These are phyloP conservation scores for Drosophila kanapiae DNA, from an alignment of 1,140 invertebrate species.

Conservation along the genomic window DNA sequence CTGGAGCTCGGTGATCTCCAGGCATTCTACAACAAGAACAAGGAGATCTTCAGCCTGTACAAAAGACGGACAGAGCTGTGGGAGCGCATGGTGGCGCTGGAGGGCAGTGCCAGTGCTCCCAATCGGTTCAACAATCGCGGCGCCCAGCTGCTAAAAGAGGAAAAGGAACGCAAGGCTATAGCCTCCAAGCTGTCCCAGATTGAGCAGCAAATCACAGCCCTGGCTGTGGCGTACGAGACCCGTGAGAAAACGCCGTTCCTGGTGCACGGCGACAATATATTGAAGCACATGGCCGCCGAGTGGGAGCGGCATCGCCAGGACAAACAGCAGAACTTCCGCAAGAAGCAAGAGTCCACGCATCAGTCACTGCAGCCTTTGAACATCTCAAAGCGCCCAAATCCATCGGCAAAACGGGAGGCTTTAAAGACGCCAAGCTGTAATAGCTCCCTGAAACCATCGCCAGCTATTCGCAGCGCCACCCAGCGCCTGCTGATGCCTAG, in stretches of 20 bases:
- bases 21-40: constrained; percentile 89
- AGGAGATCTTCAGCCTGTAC: constrained; percentile 89
- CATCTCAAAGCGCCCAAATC: constrained; percentile 26
- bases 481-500: constrained; percentile 7
- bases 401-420: background rate
- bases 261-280: constrained; percentile 87
- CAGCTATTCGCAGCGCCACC: constrained; percentile 6
- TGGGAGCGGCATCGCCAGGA: constrained; percentile 86
- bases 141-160: constrained; percentile 92
- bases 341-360: constrained; percentile 58
- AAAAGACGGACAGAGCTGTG: constrained; percentile 88
- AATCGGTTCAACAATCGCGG: constrained; percentile 94
- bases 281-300: constrained; percentile 87
- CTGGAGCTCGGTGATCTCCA: constrained; percentile 89
- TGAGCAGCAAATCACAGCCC: constrained; percentile 87
- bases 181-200: constrained; percentile 89
- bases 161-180: constrained; percentile 91
- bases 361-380: constrained; percentile 26
- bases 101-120: constrained; percentile 90
- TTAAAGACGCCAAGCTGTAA: constrained; percentile 16
- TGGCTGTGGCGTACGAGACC: constrained; percentile 86
- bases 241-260: constrained; percentile 86
- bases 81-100: constrained; percentile 89
- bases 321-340: constrained; percentile 68
- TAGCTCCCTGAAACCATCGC: constrained; percentile 27